Percentiles rank a stretch among this genome's conserved stretches.
Conservation (phyloP, 2,797 vertebrate genomes). For the Eutrigla gurnardus region DNA sequence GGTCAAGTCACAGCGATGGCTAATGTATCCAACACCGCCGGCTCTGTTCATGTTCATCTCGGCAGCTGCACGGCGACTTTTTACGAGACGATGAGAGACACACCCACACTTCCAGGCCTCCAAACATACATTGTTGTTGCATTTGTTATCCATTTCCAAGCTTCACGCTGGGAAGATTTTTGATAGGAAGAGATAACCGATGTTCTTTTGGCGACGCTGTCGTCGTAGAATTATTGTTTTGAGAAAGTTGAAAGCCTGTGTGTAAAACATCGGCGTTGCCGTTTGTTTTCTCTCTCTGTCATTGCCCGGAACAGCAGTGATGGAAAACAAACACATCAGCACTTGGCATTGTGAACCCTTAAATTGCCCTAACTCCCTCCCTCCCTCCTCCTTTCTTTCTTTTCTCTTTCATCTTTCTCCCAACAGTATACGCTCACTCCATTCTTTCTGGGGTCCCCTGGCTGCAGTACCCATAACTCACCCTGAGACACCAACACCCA, state of each 20-base stretch:
- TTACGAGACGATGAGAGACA: conserved; percentile 48
- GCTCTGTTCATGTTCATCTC: conserved; percentile 45
- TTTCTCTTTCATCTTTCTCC: conserved; percentile 83
- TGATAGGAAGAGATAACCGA: conserved; percentile 65
- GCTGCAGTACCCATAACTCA: conserved; percentile 87
- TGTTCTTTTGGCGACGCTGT: conserved; percentile 65
- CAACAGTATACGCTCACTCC: conserved; percentile 79
- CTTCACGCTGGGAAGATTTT: conserved; percentile 44
- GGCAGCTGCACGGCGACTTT: conserved; percentile 34
- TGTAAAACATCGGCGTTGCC: conserved; percentile 83
- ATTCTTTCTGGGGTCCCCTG: conserved; percentile 84
- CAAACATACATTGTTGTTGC: neutral
- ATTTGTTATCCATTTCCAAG: conserved; percentile 18
- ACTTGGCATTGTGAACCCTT: conserved; percentile 86
- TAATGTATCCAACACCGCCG: conserved; percentile 56
- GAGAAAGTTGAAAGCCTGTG: conserved; percentile 77
- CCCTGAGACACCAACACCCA: conserved; percentile 84
- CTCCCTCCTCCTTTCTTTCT: conserved; percentile 73
- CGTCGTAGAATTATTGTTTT: conserved; percentile 71
- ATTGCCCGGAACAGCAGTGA: conserved; percentile 84
- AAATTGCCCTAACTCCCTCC: conserved; percentile 79
- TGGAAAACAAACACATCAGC: conserved; percentile 89
- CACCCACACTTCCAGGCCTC: conserved; percentile 19
- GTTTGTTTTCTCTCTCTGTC: conserved; percentile 82
- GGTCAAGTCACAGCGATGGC: conserved; percentile 39